A percentile compares a stretch with the other conserved stretches of the same genome.
Evolutionary conservation across 2,797 vertebrate genomes (phyloP).

Genomic region (Sarcoramphus papa): DNA sequence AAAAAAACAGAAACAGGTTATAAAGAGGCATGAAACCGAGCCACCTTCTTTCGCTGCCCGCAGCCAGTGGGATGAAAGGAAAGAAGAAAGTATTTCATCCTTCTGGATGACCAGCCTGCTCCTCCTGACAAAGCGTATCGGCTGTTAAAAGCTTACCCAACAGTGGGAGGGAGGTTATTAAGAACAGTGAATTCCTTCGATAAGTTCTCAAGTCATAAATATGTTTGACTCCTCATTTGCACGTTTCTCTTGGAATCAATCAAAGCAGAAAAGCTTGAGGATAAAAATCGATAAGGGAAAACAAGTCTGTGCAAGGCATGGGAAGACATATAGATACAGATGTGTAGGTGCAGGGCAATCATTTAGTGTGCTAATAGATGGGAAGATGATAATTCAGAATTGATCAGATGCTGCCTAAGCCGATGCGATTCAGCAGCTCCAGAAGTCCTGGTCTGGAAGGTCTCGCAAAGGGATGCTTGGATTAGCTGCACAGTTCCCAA

Average conservation of each 20-base stretch:
- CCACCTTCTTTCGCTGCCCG: background rate
- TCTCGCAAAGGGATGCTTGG: background rate
- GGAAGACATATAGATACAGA: background rate
- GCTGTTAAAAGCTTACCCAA: background rate
- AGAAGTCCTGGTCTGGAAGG: background rate
- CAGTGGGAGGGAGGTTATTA: background rate
- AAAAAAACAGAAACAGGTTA: background rate
- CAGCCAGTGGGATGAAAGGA: background rate
- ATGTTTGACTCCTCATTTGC: slow-evolving; percentile 40
- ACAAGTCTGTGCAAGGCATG: background rate
- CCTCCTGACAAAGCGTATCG: background rate
- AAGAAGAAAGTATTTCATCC: background rate
- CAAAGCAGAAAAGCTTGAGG: background rate
- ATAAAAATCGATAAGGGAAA: slow-evolving; percentile 23
- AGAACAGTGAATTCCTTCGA: background rate
- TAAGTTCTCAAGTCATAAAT: slow-evolving; percentile 18
- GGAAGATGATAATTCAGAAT: background rate
- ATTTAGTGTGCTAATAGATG: background rate
- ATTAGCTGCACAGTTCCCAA: background rate
- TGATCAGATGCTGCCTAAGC: background rate
- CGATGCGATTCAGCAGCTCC: background rate
- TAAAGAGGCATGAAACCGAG: background rate
- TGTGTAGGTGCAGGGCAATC: background rate
- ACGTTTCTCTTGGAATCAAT: slow-evolving; percentile 5
- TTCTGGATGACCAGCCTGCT: background rate